phyloP scores from a whole-genome alignment of 2,888 invertebrate genomes.

The Heteropelma amictum region DNA sequence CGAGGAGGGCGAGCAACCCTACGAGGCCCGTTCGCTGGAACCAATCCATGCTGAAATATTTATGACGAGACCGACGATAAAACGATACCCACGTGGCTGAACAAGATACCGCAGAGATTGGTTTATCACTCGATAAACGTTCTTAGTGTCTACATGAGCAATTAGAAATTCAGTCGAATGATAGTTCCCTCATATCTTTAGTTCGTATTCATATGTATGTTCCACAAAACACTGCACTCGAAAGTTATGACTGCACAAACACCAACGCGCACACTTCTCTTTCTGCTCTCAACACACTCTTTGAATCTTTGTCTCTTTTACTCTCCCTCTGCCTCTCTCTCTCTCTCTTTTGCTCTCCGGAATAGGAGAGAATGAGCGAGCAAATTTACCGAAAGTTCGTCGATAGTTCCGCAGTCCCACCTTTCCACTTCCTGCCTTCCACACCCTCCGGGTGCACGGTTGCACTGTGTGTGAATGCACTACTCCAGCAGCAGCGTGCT shows the following conservation, averaged over 20 bases:
- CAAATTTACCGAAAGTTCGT: conserved; percentile 58
- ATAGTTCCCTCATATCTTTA: too few species aligned
- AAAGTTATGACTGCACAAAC: conserved; percentile 46
- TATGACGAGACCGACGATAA: conserved; percentile 2
- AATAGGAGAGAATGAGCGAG: conserved; percentile 50
- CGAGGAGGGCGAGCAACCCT: conserved; percentile 39
- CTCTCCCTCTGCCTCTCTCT: conserved; percentile 1
- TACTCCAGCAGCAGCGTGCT: conserved; percentile 40
- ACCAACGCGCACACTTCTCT: not conserved
- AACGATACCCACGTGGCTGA: conserved; percentile 39
- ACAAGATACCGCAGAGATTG: not conserved
- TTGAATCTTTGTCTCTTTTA: not conserved
- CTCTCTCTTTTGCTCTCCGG: conserved; percentile 11
- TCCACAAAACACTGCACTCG: conserved; percentile 39
- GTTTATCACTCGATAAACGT: conserved; percentile 4
- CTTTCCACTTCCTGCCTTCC: conserved; percentile 57
- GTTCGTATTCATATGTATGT: not conserved
- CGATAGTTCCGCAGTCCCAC: conserved; percentile 58
- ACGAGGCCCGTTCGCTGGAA: conserved; percentile 29
- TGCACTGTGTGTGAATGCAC: conserved; percentile 55
- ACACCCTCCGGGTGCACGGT: conserved; percentile 52
- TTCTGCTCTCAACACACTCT: not conserved
- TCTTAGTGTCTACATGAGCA: not conserved
- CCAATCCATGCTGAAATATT: conserved; percentile 47
- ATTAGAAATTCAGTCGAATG: too few species aligned